These are phyloP conservation scores for Pristionchus entomophagus DNA, from an alignment of 2,888 invertebrate genomes.

Conservation along the genomic window DNA sequence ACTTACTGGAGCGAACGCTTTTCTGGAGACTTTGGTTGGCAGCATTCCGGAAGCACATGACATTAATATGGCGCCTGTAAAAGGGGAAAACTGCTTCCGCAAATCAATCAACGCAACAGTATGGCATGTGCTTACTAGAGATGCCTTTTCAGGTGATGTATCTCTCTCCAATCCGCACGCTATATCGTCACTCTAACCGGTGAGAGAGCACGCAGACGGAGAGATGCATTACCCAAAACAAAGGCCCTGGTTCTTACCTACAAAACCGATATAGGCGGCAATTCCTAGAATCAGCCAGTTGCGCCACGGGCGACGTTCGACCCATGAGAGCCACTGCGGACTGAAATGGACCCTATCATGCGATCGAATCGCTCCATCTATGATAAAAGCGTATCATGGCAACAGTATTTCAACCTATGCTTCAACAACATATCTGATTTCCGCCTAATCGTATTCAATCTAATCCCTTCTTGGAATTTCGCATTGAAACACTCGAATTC, in stretches of 20 bases:
- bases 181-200: no score
- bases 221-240: neutral
- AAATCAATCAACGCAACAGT: no score
- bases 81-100: neutral
- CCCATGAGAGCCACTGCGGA: neutral
- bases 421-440: no score
- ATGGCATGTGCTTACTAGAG: no score
- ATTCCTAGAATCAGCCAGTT: neutral
- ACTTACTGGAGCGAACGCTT: neutral
- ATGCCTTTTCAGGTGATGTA: neutral
- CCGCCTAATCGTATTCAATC: no score
- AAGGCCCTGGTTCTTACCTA: neutral
- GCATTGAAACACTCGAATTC: neutral
- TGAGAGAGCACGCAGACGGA: no score
- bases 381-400: no score
- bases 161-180: no score
- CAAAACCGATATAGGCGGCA: neutral
- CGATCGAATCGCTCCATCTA: no score
- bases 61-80: neutral
- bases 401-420: no score
- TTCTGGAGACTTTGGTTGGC: neutral
- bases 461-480: no score
- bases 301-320: neutral
- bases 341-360: neutral
- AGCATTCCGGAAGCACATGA: neutral